These are phyloP conservation scores for Hoplostethus atlanticus DNA, from an alignment of 2,797 vertebrate genomes.

Conservation along the genomic window DNA sequence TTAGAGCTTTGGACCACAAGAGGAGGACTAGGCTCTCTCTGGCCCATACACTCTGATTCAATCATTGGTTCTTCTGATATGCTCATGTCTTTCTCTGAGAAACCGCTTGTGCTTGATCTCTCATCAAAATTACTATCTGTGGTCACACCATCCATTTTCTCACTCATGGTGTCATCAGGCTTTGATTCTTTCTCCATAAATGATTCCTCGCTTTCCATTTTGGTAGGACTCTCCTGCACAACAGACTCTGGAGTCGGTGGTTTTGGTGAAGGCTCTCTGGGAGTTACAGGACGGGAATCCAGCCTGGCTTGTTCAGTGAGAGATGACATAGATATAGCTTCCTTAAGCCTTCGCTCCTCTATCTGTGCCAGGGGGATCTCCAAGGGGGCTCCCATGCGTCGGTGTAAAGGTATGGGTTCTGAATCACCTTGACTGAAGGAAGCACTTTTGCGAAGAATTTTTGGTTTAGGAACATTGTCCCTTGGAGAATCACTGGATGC, in stretches of 20 bases:
- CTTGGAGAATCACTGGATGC: slow-evolving; percentile 92
- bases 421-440: slow-evolving; percentile 96
- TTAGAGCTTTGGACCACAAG: slow-evolving; percentile 57
- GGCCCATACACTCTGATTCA: slow-evolving; percentile 72
- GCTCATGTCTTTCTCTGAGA: slow-evolving; percentile 83
- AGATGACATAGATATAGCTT: slow-evolving; percentile 94
- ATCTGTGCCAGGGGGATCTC: slow-evolving; percentile 93
- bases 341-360: slow-evolving; percentile 90
- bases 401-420: slow-evolving; percentile 91
- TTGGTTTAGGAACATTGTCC: slow-evolving; percentile 86
- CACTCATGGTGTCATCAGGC: slow-evolving; percentile 66
- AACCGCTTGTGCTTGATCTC: slow-evolving; percentile 76
- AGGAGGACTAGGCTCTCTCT: slow-evolving; percentile 69
- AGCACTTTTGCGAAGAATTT: slow-evolving; percentile 92
- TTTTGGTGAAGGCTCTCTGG: slow-evolving; percentile 74
- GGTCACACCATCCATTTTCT: slow-evolving; percentile 72
- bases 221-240: slow-evolving; percentile 70
- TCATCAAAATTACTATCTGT: slow-evolving; percentile 79
- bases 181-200: slow-evolving; percentile 74
- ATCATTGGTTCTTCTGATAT: slow-evolving; percentile 79
- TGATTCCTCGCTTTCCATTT: slow-evolving; percentile 72
- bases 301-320: slow-evolving; percentile 87
- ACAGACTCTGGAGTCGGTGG: slow-evolving; percentile 68
- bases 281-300: slow-evolving; percentile 82
- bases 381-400: slow-evolving; percentile 92